Conservation (phyloP, 2,888 invertebrate genomes). For the Ichneumon xanthorius region DNA sequence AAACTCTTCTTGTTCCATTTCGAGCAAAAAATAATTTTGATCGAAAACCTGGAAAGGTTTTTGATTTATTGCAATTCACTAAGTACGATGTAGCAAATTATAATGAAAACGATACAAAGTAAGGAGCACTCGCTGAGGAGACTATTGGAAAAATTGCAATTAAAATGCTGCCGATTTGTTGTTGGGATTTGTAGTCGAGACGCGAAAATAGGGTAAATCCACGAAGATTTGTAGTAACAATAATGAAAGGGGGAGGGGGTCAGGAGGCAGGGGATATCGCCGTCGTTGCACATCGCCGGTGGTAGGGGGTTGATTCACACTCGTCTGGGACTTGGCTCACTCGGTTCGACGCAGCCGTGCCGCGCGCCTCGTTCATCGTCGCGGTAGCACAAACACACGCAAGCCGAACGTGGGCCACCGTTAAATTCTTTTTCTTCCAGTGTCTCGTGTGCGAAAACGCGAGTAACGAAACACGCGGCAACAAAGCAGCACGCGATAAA, state of each 20-base stretch:
- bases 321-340: conserved; percentile 73
- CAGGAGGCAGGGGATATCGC: conserved; percentile 67
- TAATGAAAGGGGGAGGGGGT: conserved; percentile 30
- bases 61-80: neutral
- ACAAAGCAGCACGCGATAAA: neutral
- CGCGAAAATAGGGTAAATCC: neutral
- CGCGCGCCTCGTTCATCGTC: conserved; percentile 72
- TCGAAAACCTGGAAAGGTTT: neutral
- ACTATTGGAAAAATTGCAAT: neutral
- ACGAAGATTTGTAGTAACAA: conserved; percentile 7
- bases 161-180: neutral
- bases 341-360: conserved; percentile 79
- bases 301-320: conserved; percentile 79
- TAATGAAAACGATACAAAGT: neutral
- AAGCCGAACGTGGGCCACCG: neutral
- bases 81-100: no score
- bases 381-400: conserved; percentile 18
- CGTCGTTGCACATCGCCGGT: conserved; percentile 60
- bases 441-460: conserved; percentile 1
- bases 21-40: no score
- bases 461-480: neutral
- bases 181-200: neutral
- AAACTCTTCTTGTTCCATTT: no score
- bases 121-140: neutral
- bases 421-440: conserved; percentile 3